These are phyloP conservation scores for Eretmocerus hayati DNA, from an alignment of 2,888 invertebrate species.

Conservation along the genomic window DNA sequence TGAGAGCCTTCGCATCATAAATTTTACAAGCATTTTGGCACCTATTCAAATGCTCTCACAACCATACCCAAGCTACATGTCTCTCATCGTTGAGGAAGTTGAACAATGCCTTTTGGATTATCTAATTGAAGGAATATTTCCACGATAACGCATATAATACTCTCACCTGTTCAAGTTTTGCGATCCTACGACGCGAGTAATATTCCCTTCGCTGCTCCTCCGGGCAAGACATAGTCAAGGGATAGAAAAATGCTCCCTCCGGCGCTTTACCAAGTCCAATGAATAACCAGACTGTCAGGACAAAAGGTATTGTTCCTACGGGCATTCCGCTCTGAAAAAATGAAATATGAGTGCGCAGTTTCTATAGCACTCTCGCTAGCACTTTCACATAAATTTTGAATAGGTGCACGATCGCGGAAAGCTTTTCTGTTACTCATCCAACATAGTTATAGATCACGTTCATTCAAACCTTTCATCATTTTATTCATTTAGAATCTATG, in stretches of 20 bases:
- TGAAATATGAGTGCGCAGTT: neutral
- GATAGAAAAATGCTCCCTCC: constrained; percentile 30
- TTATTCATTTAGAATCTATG: no score
- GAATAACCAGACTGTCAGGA: constrained; percentile 41
- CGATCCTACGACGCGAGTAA: constrained; percentile 17
- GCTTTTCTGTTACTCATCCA: no score
- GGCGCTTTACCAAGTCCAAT: constrained; percentile 35
- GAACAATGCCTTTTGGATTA: no score
- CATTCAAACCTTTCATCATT: no score
- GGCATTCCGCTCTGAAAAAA: constrained; percentile 33
- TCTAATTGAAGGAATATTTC: neutral
- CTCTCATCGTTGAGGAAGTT: no score
- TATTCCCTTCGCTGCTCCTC: constrained; percentile 40
- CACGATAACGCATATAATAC: neutral
- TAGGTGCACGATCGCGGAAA: neutral
- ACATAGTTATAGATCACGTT: no score
- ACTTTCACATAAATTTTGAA: neutral
- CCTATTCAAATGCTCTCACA: no score
- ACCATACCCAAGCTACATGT: no score
- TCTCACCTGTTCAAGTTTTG: constrained; percentile 10
- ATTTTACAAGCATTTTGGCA: no score
- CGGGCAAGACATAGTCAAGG: constrained; percentile 36
- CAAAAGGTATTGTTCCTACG: constrained; percentile 41
- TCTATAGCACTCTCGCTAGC: neutral
- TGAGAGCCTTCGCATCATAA: no score